Conservation (phyloP, 2,888 invertebrate genomes). For the Drosophila putrida region DNA sequence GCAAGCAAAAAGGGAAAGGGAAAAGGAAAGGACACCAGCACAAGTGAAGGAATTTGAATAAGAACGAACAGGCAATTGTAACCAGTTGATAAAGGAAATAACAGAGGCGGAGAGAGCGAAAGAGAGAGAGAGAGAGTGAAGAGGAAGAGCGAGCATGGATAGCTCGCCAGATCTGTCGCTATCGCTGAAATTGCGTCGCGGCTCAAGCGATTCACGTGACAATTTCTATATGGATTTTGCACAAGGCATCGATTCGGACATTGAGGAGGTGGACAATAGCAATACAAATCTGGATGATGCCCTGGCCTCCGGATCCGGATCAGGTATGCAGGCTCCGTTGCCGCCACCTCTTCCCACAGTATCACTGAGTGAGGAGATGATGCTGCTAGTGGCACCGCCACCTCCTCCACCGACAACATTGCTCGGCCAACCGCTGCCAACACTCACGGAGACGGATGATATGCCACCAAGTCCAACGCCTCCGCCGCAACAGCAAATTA, state of each 20-base stretch:
- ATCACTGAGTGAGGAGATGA: constrained; percentile 60
- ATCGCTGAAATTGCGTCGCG: constrained; percentile 93
- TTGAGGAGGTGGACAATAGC: constrained; percentile 92
- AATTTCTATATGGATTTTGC: constrained; percentile 97
- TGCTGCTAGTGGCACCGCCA: constrained; percentile 62
- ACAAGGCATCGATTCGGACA: constrained; percentile 95
- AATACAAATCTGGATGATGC: constrained; percentile 80
- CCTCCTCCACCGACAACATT: constrained; percentile 68
- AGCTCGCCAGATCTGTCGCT: constrained; percentile 95
- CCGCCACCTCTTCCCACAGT: constrained; percentile 62
- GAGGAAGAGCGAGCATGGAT: constrained; percentile 86
- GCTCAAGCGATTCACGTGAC: constrained; percentile 94
- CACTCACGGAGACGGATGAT: constrained; percentile 81
- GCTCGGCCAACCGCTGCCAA: constrained; percentile 75
- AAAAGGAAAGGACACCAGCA: constrained; percentile 9
- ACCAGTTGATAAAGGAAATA: background rate
- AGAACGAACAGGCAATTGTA: constrained; percentile 2
- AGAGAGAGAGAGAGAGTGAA: background rate
- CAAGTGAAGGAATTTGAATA: constrained; percentile 41
- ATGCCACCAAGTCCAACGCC: constrained; percentile 82
- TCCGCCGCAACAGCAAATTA: constrained; percentile 36
- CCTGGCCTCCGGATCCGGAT: constrained; percentile 41
- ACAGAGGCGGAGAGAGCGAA: too few relatives aligned
- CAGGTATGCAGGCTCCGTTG: constrained; percentile 42
- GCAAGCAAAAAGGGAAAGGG: constrained; percentile 2